Percentiles rank a stretch among this genome's conserved stretches.
These are phyloP conservation scores for Choloepus didactylus DNA, from an alignment of 2,797 vertebrate species.

Conservation along the genomic window DNA sequence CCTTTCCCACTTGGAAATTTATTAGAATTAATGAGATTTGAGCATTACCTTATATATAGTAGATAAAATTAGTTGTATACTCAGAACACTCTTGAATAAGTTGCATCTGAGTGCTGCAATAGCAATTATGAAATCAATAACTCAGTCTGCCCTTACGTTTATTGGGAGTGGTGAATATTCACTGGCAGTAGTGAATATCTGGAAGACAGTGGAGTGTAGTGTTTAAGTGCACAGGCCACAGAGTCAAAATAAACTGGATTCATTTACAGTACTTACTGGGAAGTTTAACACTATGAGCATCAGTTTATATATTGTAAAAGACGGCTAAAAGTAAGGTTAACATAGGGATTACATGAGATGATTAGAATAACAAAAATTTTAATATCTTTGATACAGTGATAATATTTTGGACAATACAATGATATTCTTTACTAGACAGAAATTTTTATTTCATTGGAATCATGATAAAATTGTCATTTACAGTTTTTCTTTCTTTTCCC, in stretches of 20 bases:
- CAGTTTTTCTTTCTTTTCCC: background rate
- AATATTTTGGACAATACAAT: background rate
- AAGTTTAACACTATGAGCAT: background rate
- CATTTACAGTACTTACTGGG: background rate
- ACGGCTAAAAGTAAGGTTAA: background rate
- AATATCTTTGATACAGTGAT: background rate
- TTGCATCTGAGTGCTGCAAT: background rate
- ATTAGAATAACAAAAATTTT: conserved; percentile 38
- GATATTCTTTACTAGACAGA: background rate
- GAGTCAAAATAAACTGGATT: background rate
- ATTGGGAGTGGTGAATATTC: background rate
- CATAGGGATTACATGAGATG: background rate
- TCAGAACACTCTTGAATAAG: background rate
- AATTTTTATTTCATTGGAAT: conserved; percentile 61
- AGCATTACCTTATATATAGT: background rate
- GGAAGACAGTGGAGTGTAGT: background rate
- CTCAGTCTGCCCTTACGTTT: background rate
- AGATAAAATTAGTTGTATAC: background rate
- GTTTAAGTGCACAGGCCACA: background rate
- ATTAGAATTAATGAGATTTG: background rate
- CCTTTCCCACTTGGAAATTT: background rate
- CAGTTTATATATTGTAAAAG: conserved; percentile 3
- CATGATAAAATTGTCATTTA: background rate
- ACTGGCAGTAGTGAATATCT: background rate
- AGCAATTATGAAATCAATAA: background rate